A percentile compares a stretch with the other conserved stretches of the same genome.
phyloP scores from a whole-genome alignment of 2,797 vertebrate species.

The Sebastes hubbsi region DNA sequence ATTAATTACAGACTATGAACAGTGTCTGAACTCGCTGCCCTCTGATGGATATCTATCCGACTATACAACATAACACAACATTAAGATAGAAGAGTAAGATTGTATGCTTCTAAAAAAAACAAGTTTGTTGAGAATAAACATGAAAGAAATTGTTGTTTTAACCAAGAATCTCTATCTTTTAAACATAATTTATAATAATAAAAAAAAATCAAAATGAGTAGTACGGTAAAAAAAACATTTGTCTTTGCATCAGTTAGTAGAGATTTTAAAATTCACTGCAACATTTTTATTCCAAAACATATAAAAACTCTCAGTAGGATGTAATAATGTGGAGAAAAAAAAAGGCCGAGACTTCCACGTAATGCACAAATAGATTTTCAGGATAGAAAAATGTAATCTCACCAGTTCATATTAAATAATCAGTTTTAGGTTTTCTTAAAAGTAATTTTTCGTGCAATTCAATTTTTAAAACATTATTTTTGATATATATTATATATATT shows the following conservation, averaged over 20 bases:
- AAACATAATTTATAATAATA: not conserved
- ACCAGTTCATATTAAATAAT: not conserved
- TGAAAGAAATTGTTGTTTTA: not conserved
- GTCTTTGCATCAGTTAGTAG: not conserved
- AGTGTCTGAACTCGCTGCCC: constrained; percentile 8
- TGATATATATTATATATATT: not conserved
- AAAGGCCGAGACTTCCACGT: not conserved
- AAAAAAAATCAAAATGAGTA: not conserved
- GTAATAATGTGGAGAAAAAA: not conserved
- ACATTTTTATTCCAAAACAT: not conserved
- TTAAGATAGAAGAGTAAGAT: not conserved
- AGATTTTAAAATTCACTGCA: not conserved
- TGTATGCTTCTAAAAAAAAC: not conserved
- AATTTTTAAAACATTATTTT: not conserved
- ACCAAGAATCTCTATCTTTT: not conserved
- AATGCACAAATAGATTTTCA: not conserved
- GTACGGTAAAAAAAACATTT: not conserved
- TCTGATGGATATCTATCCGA: not conserved
- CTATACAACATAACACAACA: no score
- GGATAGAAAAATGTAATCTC: not conserved
- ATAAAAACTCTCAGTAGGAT: not conserved
- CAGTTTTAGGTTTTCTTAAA: not conserved
- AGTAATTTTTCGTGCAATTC: not conserved
- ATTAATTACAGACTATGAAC: not conserved
- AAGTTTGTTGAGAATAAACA: not conserved